Conservation (phyloP, 2,113 vertebrate genomes). For the Naja naja region DNA sequence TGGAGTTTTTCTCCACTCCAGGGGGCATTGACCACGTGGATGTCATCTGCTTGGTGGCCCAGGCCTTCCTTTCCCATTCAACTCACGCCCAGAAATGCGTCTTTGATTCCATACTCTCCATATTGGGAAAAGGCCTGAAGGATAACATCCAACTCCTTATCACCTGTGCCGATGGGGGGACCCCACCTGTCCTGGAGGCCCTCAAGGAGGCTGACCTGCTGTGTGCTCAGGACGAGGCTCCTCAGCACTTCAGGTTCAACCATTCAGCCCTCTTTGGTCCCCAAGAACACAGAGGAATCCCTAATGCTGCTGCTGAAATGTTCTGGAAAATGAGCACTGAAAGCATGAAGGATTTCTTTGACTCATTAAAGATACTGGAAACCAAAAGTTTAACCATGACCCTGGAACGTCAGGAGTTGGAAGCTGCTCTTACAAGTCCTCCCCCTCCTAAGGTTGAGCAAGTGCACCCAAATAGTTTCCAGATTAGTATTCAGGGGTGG, state of each 20-base stretch:
- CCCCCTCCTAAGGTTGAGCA: not conserved
- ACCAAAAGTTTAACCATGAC: conserved; percentile 15
- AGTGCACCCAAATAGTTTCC: no score
- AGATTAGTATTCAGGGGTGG: no score
- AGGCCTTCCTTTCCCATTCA: conserved; percentile 24
- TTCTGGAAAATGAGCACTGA: conserved; percentile 33
- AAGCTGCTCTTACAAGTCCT: not conserved
- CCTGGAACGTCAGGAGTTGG: conserved; percentile 8
- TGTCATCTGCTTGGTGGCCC: conserved; percentile 50
- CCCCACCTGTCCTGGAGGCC: no score
- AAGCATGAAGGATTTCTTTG: conserved; percentile 39
- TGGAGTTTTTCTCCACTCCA: conserved; percentile 29
- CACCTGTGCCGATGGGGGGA: no score
- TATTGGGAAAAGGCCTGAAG: no score
- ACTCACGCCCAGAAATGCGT: conserved; percentile 8
- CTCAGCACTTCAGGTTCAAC: no score
- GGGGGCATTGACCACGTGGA: conserved; percentile 38
- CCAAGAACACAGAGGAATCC: not conserved
- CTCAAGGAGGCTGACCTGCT: no score
- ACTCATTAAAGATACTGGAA: not conserved
- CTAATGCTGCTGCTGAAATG: not conserved
- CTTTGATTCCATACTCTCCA: conserved; percentile 39
- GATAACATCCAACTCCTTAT: no score
- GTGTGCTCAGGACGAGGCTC: no score
- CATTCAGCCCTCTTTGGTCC: no score